These are phyloP conservation scores for Magallana gigas DNA, from an alignment of 1,140 invertebrate species.

Conservation along the genomic window DNA sequence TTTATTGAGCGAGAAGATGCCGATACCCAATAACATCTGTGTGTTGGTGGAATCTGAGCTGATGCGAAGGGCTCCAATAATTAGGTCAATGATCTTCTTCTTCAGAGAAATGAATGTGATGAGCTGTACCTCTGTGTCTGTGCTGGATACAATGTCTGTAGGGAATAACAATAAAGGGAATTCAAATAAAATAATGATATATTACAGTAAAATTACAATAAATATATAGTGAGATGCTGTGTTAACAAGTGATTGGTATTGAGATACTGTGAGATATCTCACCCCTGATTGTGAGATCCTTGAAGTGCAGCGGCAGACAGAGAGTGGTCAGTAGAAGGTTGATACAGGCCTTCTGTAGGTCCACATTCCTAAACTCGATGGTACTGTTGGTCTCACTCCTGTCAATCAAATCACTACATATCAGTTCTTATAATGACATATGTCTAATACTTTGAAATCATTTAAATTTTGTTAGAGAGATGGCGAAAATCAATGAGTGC, in stretches of 20 bases:
- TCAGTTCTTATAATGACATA: background rate
- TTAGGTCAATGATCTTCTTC: constrained; percentile 89
- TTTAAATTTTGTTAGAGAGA: too few relatives aligned
- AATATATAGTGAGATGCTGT: background rate
- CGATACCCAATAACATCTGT: constrained; percentile 90
- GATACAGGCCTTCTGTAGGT: constrained; percentile 93
- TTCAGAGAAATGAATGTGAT: constrained; percentile 88
- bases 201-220: too few relatives aligned
- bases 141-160: constrained; percentile 71
- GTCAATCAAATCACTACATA: background rate
- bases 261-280: constrained; percentile 48
- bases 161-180: constrained; percentile 76
- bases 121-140: constrained; percentile 56
- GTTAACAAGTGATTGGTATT: background rate
- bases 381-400: background rate
- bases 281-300: constrained; percentile 82
- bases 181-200: too few relatives aligned
- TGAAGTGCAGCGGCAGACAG: constrained; percentile 94
- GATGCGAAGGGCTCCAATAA: constrained; percentile 91
- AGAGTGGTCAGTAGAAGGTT: constrained; percentile 93
- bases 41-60: constrained; percentile 93
- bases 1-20: background rate
- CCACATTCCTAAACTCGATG: constrained; percentile 74
- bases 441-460: too few relatives aligned
- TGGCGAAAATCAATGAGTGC: too few relatives aligned